Conservation (phyloP, 2,113 vertebrate species). For the Anas platyrhynchos region DNA sequence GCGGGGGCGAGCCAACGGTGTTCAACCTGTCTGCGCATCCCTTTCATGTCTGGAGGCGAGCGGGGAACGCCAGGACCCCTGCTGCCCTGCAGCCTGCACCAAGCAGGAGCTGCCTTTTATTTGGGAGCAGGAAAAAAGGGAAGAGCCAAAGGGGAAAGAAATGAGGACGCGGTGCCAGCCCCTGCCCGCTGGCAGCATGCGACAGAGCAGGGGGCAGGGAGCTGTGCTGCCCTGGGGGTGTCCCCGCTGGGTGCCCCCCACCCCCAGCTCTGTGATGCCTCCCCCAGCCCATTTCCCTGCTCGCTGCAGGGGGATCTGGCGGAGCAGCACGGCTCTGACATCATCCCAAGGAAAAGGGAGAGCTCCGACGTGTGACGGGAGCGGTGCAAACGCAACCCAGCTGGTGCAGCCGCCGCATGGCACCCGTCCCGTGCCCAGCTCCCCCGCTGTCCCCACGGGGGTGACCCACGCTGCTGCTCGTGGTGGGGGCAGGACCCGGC, state of each 20-base stretch:
- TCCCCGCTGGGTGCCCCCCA: neutral
- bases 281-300: neutral
- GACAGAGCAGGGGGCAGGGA: neutral
- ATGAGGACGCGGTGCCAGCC: neutral
- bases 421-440: neutral
- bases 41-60: neutral
- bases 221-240: neutral
- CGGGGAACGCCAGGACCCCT: neutral
- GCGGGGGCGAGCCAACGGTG: rapidly evolving
- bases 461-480: neutral
- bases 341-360: neutral
- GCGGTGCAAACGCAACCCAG: neutral
- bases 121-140: neutral
- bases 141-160: neutral
- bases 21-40: neutral
- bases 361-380: neutral
- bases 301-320: neutral
- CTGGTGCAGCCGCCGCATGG: neutral
- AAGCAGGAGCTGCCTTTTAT: neutral
- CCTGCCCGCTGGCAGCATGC: too few relatives aligned
- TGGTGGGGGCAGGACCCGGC: neutral
- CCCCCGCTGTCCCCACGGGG: neutral
- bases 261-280: neutral
- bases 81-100: neutral
- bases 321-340: neutral